Conservation (phyloP, 37 sponge, comb jelly and placozoan species). For the Beroe forskalii region DNA sequence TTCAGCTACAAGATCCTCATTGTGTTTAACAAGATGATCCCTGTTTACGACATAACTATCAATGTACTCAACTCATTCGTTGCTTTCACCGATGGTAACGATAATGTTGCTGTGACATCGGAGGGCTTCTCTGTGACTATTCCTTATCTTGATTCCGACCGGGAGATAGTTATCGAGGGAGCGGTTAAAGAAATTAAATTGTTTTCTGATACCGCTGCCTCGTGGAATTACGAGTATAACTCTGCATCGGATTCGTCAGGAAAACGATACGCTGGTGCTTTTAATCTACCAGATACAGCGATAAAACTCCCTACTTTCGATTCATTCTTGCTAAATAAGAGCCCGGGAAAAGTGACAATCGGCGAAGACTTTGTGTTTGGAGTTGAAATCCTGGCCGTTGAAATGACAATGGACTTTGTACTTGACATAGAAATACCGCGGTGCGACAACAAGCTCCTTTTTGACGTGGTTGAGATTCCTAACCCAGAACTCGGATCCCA, state of each 20-base stretch:
- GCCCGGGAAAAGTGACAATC: conserved; percentile 12
- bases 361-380: conserved; percentile 41
- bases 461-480: neutral
- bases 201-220: neutral
- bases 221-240: neutral
- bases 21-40: neutral
- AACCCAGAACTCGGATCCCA: neutral
- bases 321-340: neutral
- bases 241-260: neutral
- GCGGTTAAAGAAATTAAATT: neutral
- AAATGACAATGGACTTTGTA: conserved; percentile 44
- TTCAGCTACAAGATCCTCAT: neutral
- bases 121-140: neutral
- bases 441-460: neutral
- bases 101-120: neutral
- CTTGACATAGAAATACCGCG: neutral
- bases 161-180: neutral
- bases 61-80: neutral
- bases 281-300: neutral
- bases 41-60: neutral
- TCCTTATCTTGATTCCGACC: neutral
- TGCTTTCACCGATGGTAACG: neutral
- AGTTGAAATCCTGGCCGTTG: neutral
- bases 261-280: neutral
- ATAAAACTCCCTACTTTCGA: neutral